Evolutionary conservation across 2,113 vertebrate species (phyloP), one percentile per base, ranked within the genome.

Genomic region (Ranitomeya imitator): DNA sequence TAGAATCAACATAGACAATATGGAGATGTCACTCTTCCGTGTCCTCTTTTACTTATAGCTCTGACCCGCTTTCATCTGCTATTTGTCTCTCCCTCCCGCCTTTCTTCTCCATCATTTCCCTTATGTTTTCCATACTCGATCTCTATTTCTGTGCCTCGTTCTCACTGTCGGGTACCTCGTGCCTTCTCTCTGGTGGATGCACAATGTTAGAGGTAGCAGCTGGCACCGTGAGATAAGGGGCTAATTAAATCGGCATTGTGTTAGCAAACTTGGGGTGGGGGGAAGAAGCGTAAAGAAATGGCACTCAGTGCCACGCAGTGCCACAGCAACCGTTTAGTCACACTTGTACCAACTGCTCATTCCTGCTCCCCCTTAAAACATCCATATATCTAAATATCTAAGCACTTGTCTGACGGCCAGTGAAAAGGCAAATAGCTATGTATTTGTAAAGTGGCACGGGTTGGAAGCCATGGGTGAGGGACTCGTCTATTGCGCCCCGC

Each of bases 231-330:
- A 88, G 87, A 88, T 88, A 88, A 88, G 81, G 37, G 81, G 59
- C 81, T 88, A 84, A 88, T 88, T 88, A 88, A 88, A 88, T 84
- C 87, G 87, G 59, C 81, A 88, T 88, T 88, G 87, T 88, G 81
- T 79, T 59, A 88, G 81, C 60, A 82, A 88, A 83, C 80, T 88
- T 59, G 71, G 77, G 81, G 87, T 45, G 69, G 21, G 65, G 81
- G 79, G 77, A 84, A 31, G 59, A 51, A 84, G 81, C 81, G 45
- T 77, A 79, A 86, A 88, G 73, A 63, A 59, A 83, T 88, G 86
- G 54, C 87, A 88, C 78, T 83, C 80, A 78, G 67, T 84, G 85
- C 85, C 85, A 86, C 76, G 15, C 85, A 10, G 77, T 86, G 81
- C 87, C 87, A 84, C 81, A 21, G 60, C 59, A 84, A 51, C 80